phyloP scores from a whole-genome alignment of 1,140 invertebrate genomes.

The Procambarus clarkii region DNA sequence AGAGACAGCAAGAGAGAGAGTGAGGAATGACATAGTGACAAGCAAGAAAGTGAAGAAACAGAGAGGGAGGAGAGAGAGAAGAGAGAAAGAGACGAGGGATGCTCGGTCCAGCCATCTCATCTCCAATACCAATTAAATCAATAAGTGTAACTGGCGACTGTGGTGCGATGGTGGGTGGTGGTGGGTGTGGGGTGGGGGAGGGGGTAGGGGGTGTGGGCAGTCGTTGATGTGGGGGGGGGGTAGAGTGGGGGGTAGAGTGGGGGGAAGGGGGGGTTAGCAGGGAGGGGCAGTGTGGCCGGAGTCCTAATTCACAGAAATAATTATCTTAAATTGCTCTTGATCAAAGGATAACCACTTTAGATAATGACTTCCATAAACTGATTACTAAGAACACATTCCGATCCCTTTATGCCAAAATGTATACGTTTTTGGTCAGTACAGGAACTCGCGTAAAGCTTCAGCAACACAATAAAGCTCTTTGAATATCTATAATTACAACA shows the following conservation, averaged over 20 bases:
- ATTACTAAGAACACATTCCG: background rate
- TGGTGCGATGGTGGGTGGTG: background rate
- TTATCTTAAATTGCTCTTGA: conserved; percentile 3
- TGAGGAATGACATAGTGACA: conserved; percentile 10
- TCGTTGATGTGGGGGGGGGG: no score
- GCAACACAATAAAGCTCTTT: no score
- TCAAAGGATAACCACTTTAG: background rate
- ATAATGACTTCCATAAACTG: background rate
- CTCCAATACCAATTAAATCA: conserved; percentile 49
- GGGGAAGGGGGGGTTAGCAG: background rate
- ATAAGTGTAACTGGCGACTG: conserved; percentile 40
- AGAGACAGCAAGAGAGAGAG: conserved; percentile 3
- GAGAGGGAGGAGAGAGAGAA: conserved; percentile 1
- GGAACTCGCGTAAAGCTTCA: no score
- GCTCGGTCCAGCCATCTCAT: conserved; percentile 22
- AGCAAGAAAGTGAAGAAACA: conserved; percentile 35
- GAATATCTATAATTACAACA: no score
- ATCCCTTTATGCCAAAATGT: background rate
- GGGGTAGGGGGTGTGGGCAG: background rate
- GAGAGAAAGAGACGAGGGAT: conserved; percentile 15
- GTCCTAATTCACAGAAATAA: conserved; percentile 34
- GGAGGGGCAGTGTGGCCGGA: background rate
- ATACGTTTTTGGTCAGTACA: no score
- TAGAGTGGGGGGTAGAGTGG: background rate
- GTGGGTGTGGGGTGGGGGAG: background rate